Conservation (phyloP, 2,888 invertebrate genomes). For the Troides helena region DNA sequence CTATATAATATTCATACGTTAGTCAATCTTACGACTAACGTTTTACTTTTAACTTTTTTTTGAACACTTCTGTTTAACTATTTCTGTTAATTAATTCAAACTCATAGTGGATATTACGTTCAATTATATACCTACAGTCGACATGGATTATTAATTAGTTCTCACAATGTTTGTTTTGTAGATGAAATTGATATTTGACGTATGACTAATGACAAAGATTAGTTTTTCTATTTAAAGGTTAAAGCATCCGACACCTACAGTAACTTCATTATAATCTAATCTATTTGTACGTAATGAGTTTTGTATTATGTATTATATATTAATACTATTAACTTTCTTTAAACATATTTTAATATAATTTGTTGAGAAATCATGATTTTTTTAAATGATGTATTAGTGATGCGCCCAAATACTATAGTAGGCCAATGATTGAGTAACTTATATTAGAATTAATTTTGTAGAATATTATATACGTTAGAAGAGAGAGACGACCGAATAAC, state of each 20-base stretch:
- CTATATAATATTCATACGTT: too few species aligned
- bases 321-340: too few species aligned
- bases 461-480: slow-evolving; percentile 65
- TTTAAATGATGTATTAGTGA: slow-evolving; percentile 33
- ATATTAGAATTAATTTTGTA: slow-evolving; percentile 60
- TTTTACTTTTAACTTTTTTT: too few species aligned
- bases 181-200: not conserved
- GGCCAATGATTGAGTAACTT: slow-evolving; percentile 60
- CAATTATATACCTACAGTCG: not conserved
- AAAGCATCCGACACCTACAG: too few species aligned
- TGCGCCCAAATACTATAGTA: slow-evolving; percentile 45
- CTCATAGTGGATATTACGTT: too few species aligned
- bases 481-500: slow-evolving; percentile 61
- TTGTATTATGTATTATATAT: too few species aligned
- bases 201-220: not conserved
- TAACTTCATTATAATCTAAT: too few species aligned
- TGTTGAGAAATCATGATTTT: slow-evolving; percentile 38
- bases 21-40: too few species aligned
- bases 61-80: too few species aligned
- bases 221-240: too few species aligned
- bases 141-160: not conserved
- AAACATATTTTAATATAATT: not conserved
- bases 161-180: not conserved
- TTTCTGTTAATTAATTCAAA: too few species aligned
- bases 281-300: too few species aligned